These are phyloP conservation scores for Microchirus variegatus DNA, from an alignment of 2,797 vertebrate species.

Conservation along the genomic window DNA sequence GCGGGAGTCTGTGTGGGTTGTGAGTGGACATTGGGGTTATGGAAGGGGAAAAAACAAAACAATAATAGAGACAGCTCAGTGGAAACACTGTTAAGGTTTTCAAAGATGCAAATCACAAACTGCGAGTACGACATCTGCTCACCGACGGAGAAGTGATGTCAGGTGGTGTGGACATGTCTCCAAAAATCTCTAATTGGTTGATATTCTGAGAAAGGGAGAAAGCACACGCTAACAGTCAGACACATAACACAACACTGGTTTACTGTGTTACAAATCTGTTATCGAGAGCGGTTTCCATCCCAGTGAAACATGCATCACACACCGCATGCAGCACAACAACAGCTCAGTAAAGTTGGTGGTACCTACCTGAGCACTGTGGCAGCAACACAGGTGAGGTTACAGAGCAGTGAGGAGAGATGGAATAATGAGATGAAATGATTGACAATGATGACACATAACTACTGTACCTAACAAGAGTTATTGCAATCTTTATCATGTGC, in stretches of 20 bases:
- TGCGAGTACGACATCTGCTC: slow-evolving; percentile 71
- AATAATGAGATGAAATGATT: slow-evolving; percentile 73
- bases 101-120: slow-evolving; percentile 5
- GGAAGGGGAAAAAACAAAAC: not conserved
- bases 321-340: slow-evolving; percentile 59
- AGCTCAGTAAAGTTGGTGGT: slow-evolving; percentile 4
- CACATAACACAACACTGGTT: rapidly evolving
- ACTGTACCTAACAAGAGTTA: slow-evolving; percentile 62
- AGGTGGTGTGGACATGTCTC: slow-evolving; percentile 99
- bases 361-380: slow-evolving; percentile 70
- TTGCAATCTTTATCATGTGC: slow-evolving; percentile 39
- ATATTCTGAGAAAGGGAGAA: slow-evolving; percentile 90
- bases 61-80: not conserved
- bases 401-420: slow-evolving; percentile 61
- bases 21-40: slow-evolving; percentile 6
- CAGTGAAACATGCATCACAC: slow-evolving; percentile 66
- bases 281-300: slow-evolving; percentile 16
- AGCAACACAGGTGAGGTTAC: slow-evolving; percentile 36
- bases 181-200: slow-evolving; percentile 99
- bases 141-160: slow-evolving; percentile 99
- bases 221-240: slow-evolving; percentile 26
- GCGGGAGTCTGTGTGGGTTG: slow-evolving; percentile 88
- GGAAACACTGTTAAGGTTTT: not conserved
- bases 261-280: not conserved
- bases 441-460: slow-evolving; percentile 66